Percentiles rank a stretch among this genome's conserved stretches.
Conservation (phyloP, 2,888 invertebrate species). For the Pseudococcus viburni region DNA sequence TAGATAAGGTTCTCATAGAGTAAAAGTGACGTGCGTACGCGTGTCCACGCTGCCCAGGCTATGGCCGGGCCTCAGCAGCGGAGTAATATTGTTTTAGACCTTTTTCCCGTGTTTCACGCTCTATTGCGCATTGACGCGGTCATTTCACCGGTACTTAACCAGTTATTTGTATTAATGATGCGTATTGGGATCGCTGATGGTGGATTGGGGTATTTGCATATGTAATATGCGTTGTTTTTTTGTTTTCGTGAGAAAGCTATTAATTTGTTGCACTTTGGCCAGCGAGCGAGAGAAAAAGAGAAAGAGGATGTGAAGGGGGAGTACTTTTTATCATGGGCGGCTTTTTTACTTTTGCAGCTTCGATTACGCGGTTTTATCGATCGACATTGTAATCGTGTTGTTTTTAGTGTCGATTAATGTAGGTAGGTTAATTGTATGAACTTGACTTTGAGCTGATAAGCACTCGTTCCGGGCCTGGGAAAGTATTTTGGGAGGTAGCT, state of each 20-base stretch:
- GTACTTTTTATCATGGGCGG: not conserved
- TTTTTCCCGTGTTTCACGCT: conserved; percentile 51
- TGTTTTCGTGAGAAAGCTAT: conserved; percentile 40
- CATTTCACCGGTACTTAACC: conserved; percentile 47
- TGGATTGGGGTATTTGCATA: conserved; percentile 30
- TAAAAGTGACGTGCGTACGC: conserved; percentile 18
- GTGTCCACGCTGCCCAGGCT: not conserved
- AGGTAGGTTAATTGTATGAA: not conserved
- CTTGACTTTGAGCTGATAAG: not conserved
- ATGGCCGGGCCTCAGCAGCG: not conserved
- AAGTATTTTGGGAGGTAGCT: too few relatives aligned
- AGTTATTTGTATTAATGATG: conserved; percentile 41
- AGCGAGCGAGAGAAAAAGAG: not conserved
- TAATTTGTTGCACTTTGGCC: not conserved
- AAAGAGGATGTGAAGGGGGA: not conserved
- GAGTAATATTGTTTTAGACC: conserved; percentile 3
- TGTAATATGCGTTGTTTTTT: not conserved
- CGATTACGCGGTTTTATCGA: not conserved
- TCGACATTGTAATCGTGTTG: not conserved
- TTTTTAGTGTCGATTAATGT: not conserved
- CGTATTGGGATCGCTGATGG: not conserved
- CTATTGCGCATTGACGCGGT: conserved; percentile 52
- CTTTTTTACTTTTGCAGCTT: not conserved
- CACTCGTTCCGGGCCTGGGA: too few relatives aligned
- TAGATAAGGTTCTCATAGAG: conserved; percentile 2